Evolutionary conservation across 1,140 invertebrate species (phyloP), one percentile per base, ranked within the genome.

Genomic region (Trichonephila clavata): DNA sequence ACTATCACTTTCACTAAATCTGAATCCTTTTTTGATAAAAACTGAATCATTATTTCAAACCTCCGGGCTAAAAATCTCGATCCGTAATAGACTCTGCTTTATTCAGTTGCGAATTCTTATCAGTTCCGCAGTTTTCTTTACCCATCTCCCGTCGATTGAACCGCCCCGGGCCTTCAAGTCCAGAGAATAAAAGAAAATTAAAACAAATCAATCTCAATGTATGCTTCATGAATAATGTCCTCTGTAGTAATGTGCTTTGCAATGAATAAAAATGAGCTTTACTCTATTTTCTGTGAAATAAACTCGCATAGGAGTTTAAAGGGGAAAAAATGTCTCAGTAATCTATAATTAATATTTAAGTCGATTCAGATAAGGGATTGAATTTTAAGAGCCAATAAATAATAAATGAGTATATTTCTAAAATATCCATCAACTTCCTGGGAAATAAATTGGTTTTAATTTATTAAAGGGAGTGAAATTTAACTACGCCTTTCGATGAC

Each of bases 11-110:
- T 61, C 20, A 61, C 68, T 39, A 77, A 16, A 77, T 32, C 24
- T 32, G 71, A 77, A 77, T 77, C 71, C 71, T 77, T 77, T 8
- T 32, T 18, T 32, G 27, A 77, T 32, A 77, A 77, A 77, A 77
- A 77, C 14, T 18, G 18, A 77, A 77, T 77, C 71, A 77, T 77
- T 77, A 77, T 77, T 77, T 77, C 71, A 77, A 18, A 20, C 32
- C 71, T 77, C 16, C 71, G 71, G 71, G 71, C 71, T 18, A 16
- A 5, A 32, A 77, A 39, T 32, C 71, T 27, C 27, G 27, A 77
- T 77, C 71, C 1, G 71, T 77, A 77, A 77, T 77, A 77, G 71
- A 77, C 71, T 24, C 24, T 32, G 71, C 18, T 32, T 77, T 39
- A 39, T 77, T 77, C 71, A 77, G 24, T 32, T 77, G 27, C 16